Evolutionary conservation across 2,797 vertebrate genomes (phyloP), one percentile per base, ranked within the genome.

Genomic region (Loris lydekkerianus): DNA sequence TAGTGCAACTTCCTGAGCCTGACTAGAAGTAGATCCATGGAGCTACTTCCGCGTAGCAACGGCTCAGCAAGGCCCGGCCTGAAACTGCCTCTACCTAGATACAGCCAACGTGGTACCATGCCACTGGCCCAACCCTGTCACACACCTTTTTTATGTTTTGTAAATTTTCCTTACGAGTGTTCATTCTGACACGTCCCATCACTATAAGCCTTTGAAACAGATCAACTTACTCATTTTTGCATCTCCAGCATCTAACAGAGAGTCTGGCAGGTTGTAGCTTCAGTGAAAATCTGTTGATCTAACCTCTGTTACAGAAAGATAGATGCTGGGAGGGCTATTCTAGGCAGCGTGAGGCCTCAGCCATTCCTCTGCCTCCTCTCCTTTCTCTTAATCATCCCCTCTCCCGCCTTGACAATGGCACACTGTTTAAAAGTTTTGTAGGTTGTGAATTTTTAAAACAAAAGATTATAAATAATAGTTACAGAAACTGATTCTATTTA

Each of bases 381-480:
- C 11, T 56, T 58, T 56, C 18, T 82, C 91, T 43, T 58, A 23
- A 27, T 27, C 53, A 25, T 31, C 43, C 37, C 86, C 17, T 20
- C n/a, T 67, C 40, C 21, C 0, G 5, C 14, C 43, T 63, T 8
- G 3, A 58, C 88, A 86, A 17, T 20, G 84, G 69, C 37, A 75
- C 34, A 7, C 27, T 65, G 61, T 89, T 92, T 15, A 40, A 20
- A 82, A 63, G 56, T 76, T 72, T 89, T 77, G 56, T 61, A 70
- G 67, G 61, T 80, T 46, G 56, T 56, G 46, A 78, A 95, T 80
- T 92, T 86, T 94, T 34, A 29, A 87, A 89, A 86, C 31, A 34
- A 37, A 90, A 94, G 77, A 86, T 88, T 56, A 25, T 90, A 91
- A 95, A 89, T 80, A 69, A 70, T 13, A 72, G 85, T 34, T 17